These are phyloP conservation scores for Andrena bicolor DNA, from an alignment of 2,888 invertebrate genomes.

Conservation along the genomic window DNA sequence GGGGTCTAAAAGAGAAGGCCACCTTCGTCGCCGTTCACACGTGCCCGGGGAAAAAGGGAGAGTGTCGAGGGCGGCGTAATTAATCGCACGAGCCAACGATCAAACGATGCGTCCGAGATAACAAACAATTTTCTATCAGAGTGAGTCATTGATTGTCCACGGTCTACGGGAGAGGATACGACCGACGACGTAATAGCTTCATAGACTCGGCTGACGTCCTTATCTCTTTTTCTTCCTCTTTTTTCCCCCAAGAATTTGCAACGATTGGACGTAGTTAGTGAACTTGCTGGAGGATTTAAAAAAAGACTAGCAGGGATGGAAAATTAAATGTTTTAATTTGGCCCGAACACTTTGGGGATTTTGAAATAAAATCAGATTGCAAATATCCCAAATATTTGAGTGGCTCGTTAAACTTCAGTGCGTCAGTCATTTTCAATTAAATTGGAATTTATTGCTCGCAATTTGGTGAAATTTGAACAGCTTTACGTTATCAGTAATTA, in stretches of 20 bases:
- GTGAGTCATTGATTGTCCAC: slow-evolving; percentile 61
- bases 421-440: not conserved
- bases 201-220: not conserved
- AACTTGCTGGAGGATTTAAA: too few species aligned
- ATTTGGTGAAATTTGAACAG: not conserved
- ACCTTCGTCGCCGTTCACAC: slow-evolving; percentile 27
- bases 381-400: too few species aligned
- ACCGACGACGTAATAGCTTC: slow-evolving; percentile 5
- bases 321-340: too few species aligned
- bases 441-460: not conserved
- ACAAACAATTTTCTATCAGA: slow-evolving; percentile 72
- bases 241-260: not conserved
- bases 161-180: slow-evolving; percentile 42
- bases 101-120: slow-evolving; percentile 62
- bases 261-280: too few species aligned
- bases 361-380: too few species aligned
- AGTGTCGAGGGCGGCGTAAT: slow-evolving; percentile 56
- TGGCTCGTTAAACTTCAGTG: too few species aligned
- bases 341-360: too few species aligned
- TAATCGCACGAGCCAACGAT: slow-evolving; percentile 63
- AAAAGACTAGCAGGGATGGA: too few species aligned
- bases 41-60: slow-evolving; percentile 38
- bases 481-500: not conserved
- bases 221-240: too few species aligned
- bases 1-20: slow-evolving; percentile 9